These are phyloP conservation scores for Cyprinodon variegatus DNA, from an alignment of 2,113 vertebrate species.

Conservation along the genomic window DNA sequence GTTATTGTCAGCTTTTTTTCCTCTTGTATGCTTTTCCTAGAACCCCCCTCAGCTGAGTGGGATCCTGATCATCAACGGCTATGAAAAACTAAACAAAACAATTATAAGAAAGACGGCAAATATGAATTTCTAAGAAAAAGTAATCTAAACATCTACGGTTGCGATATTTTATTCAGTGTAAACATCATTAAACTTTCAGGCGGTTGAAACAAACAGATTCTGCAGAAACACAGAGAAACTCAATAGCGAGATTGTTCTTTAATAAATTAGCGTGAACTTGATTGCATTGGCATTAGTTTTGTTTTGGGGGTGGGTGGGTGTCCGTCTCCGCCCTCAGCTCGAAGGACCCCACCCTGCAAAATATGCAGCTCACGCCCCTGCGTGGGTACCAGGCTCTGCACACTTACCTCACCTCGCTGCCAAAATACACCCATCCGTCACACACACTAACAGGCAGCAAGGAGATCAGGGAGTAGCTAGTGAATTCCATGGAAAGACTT, in stretches of 20 bases:
- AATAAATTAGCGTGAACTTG: neutral
- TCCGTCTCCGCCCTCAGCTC: slow-evolving; percentile 18
- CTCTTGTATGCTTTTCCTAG: slow-evolving; percentile 63
- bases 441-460: slow-evolving; percentile 4
- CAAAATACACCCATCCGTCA: slow-evolving; percentile 21
- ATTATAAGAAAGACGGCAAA: neutral
- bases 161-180: slow-evolving; percentile 5
- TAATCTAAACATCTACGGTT: neutral
- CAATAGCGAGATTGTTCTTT: neutral
- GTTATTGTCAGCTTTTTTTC: slow-evolving; percentile 67
- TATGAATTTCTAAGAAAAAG: neutral
- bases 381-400: slow-evolving; percentile 55
- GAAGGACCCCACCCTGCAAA: slow-evolving; percentile 48
- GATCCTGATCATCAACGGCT: slow-evolving; percentile 38
- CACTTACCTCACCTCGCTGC: slow-evolving; percentile 58
- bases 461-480: slow-evolving; percentile 37
- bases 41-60: slow-evolving; percentile 52
- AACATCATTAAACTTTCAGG: slow-evolving; percentile 18
- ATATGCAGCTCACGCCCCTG: slow-evolving; percentile 57
- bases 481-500: slow-evolving; percentile 57
- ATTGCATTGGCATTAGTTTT: neutral
- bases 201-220: slow-evolving; percentile 15
- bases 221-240: neutral
- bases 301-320: neutral
- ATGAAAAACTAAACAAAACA: no score